Evolutionary conservation across 2,797 vertebrate species (phyloP), one percentile per base, ranked within the genome.

Genomic region (Microctenopoma steveboyesi): DNA sequence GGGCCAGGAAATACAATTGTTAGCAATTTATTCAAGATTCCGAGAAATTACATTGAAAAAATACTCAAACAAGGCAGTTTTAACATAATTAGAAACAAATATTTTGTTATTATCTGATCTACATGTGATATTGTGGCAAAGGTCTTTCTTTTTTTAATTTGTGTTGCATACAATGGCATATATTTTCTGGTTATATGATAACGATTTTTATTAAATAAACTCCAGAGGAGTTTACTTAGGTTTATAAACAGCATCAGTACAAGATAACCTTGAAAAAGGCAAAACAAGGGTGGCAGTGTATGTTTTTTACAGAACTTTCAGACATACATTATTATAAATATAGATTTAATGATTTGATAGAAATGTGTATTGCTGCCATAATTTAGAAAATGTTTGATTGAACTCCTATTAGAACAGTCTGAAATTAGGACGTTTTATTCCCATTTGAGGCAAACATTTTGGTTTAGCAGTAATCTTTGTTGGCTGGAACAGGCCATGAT

Each of bases 161-260:
- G 3, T 30, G 30, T 22, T 71, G 8, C 13, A 42, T 14, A 0
- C 28, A 52, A 6, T 18, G 49, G 40, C 2, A 15, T 56, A 50
- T 28, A 47, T 15, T 65, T 60, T 69, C 11, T 16, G 27, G 43
- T 63, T 37, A 42, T 25, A 30, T 39, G 5, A 64, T 71, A 15
- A 27, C 2, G 74, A 8, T 40, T 53, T 39, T 69, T 51, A 83
- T 66, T 80, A 25, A 74, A 66, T 81, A 54, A 79, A 72, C 42
- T 61, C 22, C 37, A 22, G 11, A 53, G 39, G 43, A 28, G 18
- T 27, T 54, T 18, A 22, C 71, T 68, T 55, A 71, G 35, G 35
- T 15, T 62, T 71, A 71, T 81, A 58, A 85, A 82, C 62, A 47
- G 74, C 33, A 27, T 83, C 64, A 75, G 78, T 83, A 77, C 0